A percentile compares a stretch with the other conserved stretches of the same genome.
These are phyloP conservation scores for Actenoides hombroni DNA, from an alignment of 2,113 vertebrate species.

Conservation along the genomic window DNA sequence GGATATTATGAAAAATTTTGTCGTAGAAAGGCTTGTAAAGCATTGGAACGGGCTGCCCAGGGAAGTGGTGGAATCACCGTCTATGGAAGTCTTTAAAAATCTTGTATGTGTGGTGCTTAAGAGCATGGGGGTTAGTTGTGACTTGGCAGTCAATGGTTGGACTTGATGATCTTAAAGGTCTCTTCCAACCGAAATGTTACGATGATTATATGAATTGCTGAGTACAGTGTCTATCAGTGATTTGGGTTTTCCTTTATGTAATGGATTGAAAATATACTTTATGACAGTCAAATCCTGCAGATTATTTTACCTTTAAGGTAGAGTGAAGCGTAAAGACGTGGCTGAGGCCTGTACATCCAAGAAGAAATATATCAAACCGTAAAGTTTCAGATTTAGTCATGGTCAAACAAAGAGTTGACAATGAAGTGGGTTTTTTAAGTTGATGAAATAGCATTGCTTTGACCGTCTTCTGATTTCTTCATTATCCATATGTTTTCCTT, in stretches of 20 bases:
- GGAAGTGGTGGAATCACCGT: neutral
- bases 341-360: neutral
- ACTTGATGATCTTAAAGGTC: neutral
- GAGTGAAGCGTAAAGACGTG: neutral
- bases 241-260: neutral
- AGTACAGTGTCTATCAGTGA: fast-evolving
- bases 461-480: neutral
- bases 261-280: neutral
- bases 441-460: neutral
- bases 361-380: neutral
- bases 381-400: neutral
- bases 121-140: neutral
- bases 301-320: neutral
- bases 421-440: neutral
- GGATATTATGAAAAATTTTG: neutral
- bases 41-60: neutral
- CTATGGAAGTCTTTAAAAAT: neutral
- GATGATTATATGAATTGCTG: neutral
- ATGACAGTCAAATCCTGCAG: neutral
- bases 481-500: neutral
- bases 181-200: neutral
- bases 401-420: neutral
- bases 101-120: neutral
- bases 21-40: neutral
- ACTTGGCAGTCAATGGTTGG: neutral